Evolutionary conservation across 2,113 vertebrate species (phyloP), one percentile per base, ranked within the genome.

Genomic region (Mola mola): DNA sequence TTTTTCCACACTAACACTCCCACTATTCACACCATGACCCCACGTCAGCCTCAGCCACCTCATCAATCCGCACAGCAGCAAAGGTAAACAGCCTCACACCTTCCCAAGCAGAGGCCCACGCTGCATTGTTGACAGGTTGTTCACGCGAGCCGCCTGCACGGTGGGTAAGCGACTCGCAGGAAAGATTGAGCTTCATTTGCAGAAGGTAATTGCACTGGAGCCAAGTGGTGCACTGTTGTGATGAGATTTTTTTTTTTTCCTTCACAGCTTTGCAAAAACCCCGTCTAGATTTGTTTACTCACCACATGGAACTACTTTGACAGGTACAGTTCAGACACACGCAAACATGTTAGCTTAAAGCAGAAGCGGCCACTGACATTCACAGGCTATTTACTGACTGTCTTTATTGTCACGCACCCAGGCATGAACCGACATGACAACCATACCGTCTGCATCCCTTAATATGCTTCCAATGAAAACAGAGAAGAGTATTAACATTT

Each of bases 201-300:
- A 68, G 81, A 82, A 81, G 81, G 73, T 92, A 91, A 91, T 91
- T 92, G 88, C 89, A 78, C 76, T 85, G 90, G 88, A 84, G 84
- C 87, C 84, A 77, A 84, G 87, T 79, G 86, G 55, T 68, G 75
- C 72, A 66, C 70, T 84, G 67, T 76, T 86, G 67, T 84, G 78
- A 83, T 86, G 84, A 83, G 73, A 77, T 85, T 79, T 88, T 47
- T 65, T 46, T 61, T 36, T 57, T 40, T 19, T 21, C 8, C 55
- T 34, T 19, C 28, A 6, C 57, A 62, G 72, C 70, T 66, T 84
- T 73, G 55, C 70, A 77, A 77, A 85, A 79, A 78, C 84, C 74
- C 60, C 56, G 57, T 78, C 69, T 58, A 34, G 51, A 80, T 81
- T 77, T 80, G 75, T 83, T 85, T 81, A 72, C 79, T 29, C 36